Conservation (phyloP, 1,140 invertebrate genomes). For the Anagrus nilaparvatae region DNA sequence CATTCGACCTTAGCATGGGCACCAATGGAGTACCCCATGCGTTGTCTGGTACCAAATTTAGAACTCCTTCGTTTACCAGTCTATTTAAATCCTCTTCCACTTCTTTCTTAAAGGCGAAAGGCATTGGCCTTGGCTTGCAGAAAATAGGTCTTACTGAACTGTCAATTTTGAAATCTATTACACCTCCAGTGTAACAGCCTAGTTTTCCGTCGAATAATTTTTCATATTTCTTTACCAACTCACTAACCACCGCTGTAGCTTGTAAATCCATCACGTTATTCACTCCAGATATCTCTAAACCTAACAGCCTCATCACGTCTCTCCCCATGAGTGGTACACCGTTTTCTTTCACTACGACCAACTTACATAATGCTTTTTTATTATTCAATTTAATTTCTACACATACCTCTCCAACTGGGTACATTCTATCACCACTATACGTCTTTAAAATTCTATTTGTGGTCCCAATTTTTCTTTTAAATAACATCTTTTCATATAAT, state of each 20-base stretch:
- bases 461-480: no score
- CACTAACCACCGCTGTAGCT: no score
- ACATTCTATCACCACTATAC: no score
- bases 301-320: no score
- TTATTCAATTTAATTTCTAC: constrained; percentile 6
- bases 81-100: constrained; percentile 28
- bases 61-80: constrained; percentile 27
- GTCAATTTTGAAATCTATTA: constrained; percentile 1
- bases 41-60: constrained; percentile 30
- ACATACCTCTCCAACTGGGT: no score
- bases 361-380: neutral
- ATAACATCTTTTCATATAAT: constrained; percentile 9
- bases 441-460: no score
- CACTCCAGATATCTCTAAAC: neutral
- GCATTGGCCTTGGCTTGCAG: constrained; percentile 24
- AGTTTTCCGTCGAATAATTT: neutral
- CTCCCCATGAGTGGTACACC: no score
- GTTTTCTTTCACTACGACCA: constrained; percentile 10
- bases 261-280: no score
- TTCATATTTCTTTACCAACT: neutral
- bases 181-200: neutral
- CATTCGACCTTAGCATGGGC: constrained; percentile 37
- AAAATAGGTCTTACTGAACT: constrained; percentile 14
- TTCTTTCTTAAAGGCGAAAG: constrained; percentile 25
- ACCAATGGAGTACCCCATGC: no score